These are phyloP conservation scores for Bombyx huttoni DNA, from an alignment of 2,888 invertebrate genomes.

Conservation along the genomic window DNA sequence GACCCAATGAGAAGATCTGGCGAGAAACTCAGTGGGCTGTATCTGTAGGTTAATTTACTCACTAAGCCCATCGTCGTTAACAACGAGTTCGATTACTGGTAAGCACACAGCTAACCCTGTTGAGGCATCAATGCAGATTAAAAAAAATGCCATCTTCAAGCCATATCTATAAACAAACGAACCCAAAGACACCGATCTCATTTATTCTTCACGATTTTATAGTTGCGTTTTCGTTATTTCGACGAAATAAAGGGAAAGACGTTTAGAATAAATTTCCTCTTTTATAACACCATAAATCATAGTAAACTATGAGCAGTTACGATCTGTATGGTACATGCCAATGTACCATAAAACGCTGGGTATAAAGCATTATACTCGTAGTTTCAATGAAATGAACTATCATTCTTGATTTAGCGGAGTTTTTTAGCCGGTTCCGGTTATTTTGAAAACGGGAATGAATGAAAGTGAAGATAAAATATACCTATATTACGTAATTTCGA, in stretches of 20 bases:
- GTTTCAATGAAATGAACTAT: background rate
- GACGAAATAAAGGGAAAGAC: background rate
- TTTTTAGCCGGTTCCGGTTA: background rate
- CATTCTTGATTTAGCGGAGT: background rate
- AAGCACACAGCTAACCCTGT: no score
- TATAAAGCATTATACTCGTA: background rate
- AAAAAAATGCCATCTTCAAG: no score
- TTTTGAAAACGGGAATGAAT: no score
- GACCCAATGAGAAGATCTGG: no score
- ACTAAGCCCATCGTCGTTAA: no score
- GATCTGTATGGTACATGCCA: background rate
- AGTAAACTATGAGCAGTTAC: background rate
- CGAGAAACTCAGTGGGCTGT: no score
- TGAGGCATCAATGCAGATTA: no score
- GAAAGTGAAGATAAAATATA: no score
- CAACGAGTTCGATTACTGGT: no score
- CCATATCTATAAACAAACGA: background rate
- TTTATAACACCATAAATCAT: constrained; percentile 1
- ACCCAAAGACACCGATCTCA: background rate
- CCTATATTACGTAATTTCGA: no score
- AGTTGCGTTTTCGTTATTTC: background rate
- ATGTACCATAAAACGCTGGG: background rate
- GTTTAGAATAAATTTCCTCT: constrained; percentile 1
- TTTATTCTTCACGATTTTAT: background rate
- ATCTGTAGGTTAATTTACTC: no score